These are phyloP conservation scores for Portunus trituberculatus DNA, from an alignment of 1,140 invertebrate species.

Conservation along the genomic window DNA sequence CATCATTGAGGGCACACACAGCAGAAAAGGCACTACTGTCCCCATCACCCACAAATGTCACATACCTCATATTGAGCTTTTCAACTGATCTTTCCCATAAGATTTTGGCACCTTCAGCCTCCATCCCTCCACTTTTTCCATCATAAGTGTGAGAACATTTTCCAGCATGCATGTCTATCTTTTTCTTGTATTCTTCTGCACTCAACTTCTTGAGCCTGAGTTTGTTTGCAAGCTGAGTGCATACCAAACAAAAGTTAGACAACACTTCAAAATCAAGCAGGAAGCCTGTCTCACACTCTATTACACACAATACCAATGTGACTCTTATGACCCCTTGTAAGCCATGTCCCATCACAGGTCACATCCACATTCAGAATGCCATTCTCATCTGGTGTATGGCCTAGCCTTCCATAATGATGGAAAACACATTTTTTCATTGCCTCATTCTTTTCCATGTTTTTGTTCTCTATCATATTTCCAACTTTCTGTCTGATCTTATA, in stretches of 20 bases:
- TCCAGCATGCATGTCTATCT: not conserved
- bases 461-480: not conserved
- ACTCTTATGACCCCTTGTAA: conserved; percentile 50
- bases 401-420: not conserved
- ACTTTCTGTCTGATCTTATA: not conserved
- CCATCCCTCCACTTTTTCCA: conserved; percentile 48
- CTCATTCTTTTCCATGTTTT: not conserved
- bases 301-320: conserved; percentile 46
- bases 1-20: conserved; percentile 32
- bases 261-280: conserved; percentile 39
- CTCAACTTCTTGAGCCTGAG: not conserved
- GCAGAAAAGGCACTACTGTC: conserved; percentile 30
- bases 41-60: conserved; percentile 39
- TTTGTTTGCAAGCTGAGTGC: not conserved
- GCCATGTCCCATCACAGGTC: conserved; percentile 35
- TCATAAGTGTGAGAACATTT: conserved; percentile 37
- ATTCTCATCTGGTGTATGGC: conserved; percentile 30
- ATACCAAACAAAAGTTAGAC: conserved; percentile 9
- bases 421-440: not conserved
- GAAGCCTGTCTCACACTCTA: conserved; percentile 40
- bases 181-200: not conserved
- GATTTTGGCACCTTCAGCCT: not conserved
- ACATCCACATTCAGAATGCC: conserved; percentile 39
- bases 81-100: conserved; percentile 29
- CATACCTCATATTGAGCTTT: conserved; percentile 32